Conservation (phyloP, 2,888 invertebrate species). For the Hanleya hanleyi region DNA sequence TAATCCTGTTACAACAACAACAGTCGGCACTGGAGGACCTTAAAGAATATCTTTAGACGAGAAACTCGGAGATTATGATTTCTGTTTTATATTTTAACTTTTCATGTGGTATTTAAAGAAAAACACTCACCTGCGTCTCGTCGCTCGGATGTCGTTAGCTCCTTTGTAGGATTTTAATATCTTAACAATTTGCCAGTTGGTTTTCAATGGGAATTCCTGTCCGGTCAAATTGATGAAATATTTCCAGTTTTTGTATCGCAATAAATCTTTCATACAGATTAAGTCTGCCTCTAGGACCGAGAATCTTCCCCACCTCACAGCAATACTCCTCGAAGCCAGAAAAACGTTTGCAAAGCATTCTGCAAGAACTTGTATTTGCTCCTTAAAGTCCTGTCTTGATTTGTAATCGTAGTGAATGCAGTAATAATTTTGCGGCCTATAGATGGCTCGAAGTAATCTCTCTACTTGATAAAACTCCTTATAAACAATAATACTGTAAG, state of each 20-base stretch:
- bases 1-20: too few relatives aligned
- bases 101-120: too few relatives aligned
- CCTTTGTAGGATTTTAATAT: conserved; percentile 61
- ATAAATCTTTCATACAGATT: conserved; percentile 53
- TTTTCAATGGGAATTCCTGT: conserved; percentile 67
- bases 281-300: conserved; percentile 59
- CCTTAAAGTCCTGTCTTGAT: conserved; percentile 25
- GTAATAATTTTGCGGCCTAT: conserved; percentile 62
- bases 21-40: conserved; percentile 47
- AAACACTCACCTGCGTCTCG: too few relatives aligned
- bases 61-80: too few relatives aligned
- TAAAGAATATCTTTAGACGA: too few relatives aligned
- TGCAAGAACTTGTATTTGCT: conserved; percentile 35
- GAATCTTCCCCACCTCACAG: conserved; percentile 59
- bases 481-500: conserved; percentile 54
- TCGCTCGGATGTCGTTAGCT: conserved; percentile 59
- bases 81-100: too few relatives aligned
- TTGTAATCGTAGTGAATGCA: conserved; percentile 61
- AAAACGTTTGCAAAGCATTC: conserved; percentile 57
- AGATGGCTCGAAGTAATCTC: conserved; percentile 54
- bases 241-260: conserved; percentile 53
- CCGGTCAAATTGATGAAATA: conserved; percentile 70
- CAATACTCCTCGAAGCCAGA: conserved; percentile 39
- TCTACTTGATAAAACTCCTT: conserved; percentile 50
- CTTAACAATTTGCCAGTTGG: conserved; percentile 62